A percentile compares a stretch with the other conserved stretches of the same genome.
These are phyloP conservation scores for Axinella damicornis DNA, from an alignment of 37 sponge, comb jelly and placozoan species.

Conservation along the genomic window DNA sequence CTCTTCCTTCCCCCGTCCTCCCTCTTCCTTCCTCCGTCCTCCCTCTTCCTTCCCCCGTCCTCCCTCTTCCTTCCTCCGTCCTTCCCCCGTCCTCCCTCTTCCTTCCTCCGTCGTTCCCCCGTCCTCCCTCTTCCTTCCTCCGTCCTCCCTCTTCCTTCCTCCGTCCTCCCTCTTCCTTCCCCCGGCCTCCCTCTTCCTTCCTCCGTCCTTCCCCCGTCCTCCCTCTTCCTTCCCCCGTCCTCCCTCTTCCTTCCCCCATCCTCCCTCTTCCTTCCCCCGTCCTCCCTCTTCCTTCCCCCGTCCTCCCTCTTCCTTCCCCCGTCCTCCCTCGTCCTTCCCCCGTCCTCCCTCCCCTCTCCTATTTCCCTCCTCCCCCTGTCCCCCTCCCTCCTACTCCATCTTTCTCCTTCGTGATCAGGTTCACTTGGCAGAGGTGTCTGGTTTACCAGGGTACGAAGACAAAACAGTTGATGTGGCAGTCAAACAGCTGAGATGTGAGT, in stretches of 20 bases:
- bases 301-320: too few species aligned
- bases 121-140: not conserved
- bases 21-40: too few species aligned
- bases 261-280: too few species aligned
- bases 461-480: slow-evolving; percentile 67
- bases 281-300: too few species aligned
- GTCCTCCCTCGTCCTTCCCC: not conserved
- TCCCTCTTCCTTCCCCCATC: too few species aligned
- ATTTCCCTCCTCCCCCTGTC: not conserved
- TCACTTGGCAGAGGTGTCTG: slow-evolving; percentile 43
- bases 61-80: too few species aligned
- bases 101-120: not conserved
- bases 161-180: too few species aligned
- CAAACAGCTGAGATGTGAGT: slow-evolving; percentile 86
- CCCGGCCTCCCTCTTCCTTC: too few species aligned
- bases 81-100: not conserved
- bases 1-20: too few species aligned
- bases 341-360: not conserved
- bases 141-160: not conserved
- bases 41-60: too few species aligned
- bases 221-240: too few species aligned
- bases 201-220: too few species aligned
- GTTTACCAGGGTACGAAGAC: slow-evolving; percentile 48
- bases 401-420: slow-evolving; percentile 54
- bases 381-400: not conserved